Conservation (phyloP, 2,113 vertebrate species). For the Mesocricetus auratus region DNA sequence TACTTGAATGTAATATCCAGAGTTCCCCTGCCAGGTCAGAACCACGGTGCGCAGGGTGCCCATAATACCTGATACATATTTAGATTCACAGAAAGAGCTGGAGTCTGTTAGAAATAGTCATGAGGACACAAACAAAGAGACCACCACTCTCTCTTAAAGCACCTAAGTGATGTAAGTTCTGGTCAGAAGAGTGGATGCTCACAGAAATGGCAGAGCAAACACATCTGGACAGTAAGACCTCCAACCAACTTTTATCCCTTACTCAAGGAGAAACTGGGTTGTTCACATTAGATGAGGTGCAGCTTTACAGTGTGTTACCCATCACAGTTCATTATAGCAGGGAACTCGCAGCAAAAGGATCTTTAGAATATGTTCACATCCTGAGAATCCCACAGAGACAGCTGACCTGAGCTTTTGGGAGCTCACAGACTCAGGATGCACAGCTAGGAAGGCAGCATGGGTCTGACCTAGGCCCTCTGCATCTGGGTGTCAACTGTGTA, state of each 20-base stretch:
- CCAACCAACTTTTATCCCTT: too few species aligned
- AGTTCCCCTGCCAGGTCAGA: accelerated
- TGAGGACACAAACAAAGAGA: not conserved
- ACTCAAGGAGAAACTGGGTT: too few species aligned
- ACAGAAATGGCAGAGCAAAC: not conserved
- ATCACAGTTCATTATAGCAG: not conserved
- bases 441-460: too few species aligned
- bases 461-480: too few species aligned
- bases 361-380: not conserved
- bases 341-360: not conserved
- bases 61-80: not conserved
- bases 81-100: not conserved
- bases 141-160: not conserved
- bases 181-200: not conserved
- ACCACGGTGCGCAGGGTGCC: not conserved
- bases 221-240: too few species aligned
- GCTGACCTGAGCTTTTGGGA: too few species aligned
- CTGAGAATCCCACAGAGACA: too few species aligned
- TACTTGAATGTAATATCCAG: not conserved
- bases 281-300: too few species aligned
- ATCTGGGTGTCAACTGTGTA: too few species aligned
- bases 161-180: not conserved
- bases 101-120: not conserved
- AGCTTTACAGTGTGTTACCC: too few species aligned
- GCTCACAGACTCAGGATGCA: too few species aligned